Evolutionary conservation across 2,797 vertebrate species (phyloP).

Genomic region (Onychomys arenicola): DNA sequence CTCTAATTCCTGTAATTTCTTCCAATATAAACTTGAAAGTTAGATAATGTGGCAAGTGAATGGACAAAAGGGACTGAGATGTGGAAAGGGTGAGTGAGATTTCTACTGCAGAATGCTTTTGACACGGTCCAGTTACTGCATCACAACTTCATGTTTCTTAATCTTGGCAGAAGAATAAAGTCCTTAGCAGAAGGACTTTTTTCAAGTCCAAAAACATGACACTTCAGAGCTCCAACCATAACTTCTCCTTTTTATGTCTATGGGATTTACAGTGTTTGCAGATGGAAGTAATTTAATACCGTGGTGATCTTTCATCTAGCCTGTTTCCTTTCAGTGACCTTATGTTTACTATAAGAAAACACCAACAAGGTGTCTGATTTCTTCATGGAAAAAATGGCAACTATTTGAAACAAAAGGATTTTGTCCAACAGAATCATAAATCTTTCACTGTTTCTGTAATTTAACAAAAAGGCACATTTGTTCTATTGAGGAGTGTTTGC

Average conservation of each 20-base stretch:
- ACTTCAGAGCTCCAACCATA: constrained; percentile 86
- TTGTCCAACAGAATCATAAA: constrained; percentile 84
- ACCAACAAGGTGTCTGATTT: constrained; percentile 89
- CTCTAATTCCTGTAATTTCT: constrained; percentile 28
- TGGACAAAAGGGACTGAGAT: background rate
- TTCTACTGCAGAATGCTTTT: constrained; percentile 81
- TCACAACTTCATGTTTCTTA: constrained; percentile 88
- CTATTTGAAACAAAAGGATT: constrained; percentile 87
- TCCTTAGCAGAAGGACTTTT: constrained; percentile 85
- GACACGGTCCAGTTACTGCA: constrained; percentile 84
- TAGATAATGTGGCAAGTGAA: constrained; percentile 72
- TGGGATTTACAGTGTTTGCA: constrained; percentile 86
- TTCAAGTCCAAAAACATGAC: constrained; percentile 86
- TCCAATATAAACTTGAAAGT: constrained; percentile 72
- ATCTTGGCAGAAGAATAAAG: constrained; percentile 90
- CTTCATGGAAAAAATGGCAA: constrained; percentile 86
- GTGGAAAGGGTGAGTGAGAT: constrained; percentile 29
- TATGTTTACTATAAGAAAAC: constrained; percentile 89
- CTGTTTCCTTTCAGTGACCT: constrained; percentile 87
- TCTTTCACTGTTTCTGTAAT: constrained; percentile 79
- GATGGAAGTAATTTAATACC: constrained; percentile 89
- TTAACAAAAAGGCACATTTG: constrained; percentile 84
- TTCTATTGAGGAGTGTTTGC: constrained; percentile 81
- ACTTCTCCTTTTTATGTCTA: constrained; percentile 88
- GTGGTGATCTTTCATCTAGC: constrained; percentile 86